Conservation (phyloP, 2,888 invertebrate genomes). For the Pristionchus entomophagus region DNA sequence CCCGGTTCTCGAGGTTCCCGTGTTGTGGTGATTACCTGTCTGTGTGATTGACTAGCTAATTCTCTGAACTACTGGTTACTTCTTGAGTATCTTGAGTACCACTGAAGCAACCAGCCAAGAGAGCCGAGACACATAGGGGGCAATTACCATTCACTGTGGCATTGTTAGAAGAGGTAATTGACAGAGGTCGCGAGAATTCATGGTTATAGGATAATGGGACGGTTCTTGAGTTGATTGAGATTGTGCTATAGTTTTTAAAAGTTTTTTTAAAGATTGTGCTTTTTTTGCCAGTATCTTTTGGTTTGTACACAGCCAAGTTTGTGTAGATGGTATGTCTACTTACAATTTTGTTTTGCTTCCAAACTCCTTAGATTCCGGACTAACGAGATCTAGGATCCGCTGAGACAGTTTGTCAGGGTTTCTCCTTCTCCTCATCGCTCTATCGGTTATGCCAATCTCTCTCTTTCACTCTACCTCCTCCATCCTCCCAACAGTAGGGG, state of each 20-base stretch:
- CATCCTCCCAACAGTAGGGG: neutral
- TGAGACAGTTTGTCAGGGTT: no score
- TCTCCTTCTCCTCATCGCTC: neutral
- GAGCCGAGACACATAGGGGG: neutral
- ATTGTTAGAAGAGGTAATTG: neutral
- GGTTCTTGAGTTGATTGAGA: neutral
- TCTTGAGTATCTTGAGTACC: neutral
- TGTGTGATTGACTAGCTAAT: neutral
- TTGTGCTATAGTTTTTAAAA: no score
- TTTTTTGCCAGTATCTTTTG: neutral
- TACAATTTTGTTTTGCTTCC: no score
- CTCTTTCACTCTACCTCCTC: neutral
- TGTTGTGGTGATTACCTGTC: neutral
- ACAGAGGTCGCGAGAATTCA: neutral
- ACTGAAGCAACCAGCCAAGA: neutral
- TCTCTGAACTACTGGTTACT: neutral
- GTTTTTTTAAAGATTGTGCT: neutral
- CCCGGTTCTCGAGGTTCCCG: neutral
- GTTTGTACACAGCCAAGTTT: no score
- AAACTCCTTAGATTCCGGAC: no score
- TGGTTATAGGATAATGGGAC: neutral
- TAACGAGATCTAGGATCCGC: no score
- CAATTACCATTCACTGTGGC: neutral
- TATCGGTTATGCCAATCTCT: constrained; percentile 2
- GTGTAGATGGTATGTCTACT: no score